phyloP scores from a whole-genome alignment of 2,113 vertebrate genomes.

The Copsychus sechellarum region DNA sequence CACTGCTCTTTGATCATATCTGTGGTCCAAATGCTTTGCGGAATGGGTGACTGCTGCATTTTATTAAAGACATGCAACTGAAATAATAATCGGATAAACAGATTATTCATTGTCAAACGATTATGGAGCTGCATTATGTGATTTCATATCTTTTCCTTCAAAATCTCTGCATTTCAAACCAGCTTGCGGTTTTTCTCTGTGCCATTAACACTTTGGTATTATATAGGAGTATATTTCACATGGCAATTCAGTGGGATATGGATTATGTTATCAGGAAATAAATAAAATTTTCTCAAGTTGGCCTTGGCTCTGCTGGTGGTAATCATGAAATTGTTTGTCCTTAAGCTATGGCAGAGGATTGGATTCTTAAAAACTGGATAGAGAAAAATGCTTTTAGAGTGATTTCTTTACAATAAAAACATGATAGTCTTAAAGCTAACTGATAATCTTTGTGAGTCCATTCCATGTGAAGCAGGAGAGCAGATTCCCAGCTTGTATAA shows the following conservation, averaged over 20 bases:
- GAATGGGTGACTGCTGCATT: slow-evolving; percentile 32
- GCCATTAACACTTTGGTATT: slow-evolving; percentile 71
- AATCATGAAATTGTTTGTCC: slow-evolving; percentile 70
- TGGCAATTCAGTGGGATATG: slow-evolving; percentile 55
- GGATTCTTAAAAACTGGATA: slow-evolving; percentile 65
- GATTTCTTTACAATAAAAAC: slow-evolving; percentile 69
- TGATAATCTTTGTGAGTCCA: background rate
- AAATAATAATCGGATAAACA: slow-evolving; percentile 68
- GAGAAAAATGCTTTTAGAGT: slow-evolving; percentile 74
- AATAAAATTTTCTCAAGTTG: slow-evolving; percentile 68
- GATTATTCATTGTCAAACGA: slow-evolving; percentile 66
- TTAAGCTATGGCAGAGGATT: slow-evolving; percentile 74
- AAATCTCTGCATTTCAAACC: slow-evolving; percentile 68
- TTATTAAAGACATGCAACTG: slow-evolving; percentile 54
- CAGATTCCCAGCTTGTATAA: background rate
- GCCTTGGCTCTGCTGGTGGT: slow-evolving; percentile 35
- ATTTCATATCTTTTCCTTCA: slow-evolving; percentile 48
- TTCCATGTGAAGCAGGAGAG: background rate
- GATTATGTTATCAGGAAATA: slow-evolving; percentile 74
- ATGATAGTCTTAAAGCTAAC: slow-evolving; percentile 61
- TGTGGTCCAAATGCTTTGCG: slow-evolving; percentile 15
- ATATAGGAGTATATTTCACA: slow-evolving; percentile 49
- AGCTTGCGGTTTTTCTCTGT: slow-evolving; percentile 64
- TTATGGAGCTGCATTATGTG: slow-evolving; percentile 65
- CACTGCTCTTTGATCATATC: background rate